phyloP scores from a whole-genome alignment of 1,140 invertebrate species.

The Orchesella cincta region DNA sequence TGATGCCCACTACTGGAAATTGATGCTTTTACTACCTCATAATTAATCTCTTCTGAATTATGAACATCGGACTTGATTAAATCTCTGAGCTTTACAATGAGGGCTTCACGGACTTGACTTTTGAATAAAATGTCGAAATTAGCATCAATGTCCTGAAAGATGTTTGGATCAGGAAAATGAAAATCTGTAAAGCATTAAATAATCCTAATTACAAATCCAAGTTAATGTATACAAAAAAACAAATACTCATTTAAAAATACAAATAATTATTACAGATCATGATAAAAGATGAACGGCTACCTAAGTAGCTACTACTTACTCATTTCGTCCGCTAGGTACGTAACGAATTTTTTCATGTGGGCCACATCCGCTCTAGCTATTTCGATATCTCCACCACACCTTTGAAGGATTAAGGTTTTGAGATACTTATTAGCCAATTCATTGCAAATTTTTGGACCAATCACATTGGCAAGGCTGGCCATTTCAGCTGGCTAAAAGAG shows the following conservation, averaged over 20 bases:
- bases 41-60: constrained; percentile 65
- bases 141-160: constrained; percentile 67
- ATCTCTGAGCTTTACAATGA: constrained; percentile 68
- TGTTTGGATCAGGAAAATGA: constrained; percentile 55
- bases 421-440: constrained; percentile 40
- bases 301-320: not conserved
- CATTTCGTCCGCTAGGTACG: not conserved
- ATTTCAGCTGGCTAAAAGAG: constrained; percentile 31
- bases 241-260: not conserved
- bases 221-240: no score
- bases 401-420: constrained; percentile 42
- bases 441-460: constrained; percentile 33
- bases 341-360: not conserved
- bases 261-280: not conserved
- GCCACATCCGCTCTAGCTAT: constrained; percentile 32
- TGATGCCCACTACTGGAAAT: not conserved
- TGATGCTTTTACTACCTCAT: constrained; percentile 50
- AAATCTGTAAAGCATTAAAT: constrained; percentile 32
- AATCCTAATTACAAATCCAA: no score
- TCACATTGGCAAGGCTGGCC: not conserved
- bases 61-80: constrained; percentile 82
- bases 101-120: constrained; percentile 73
- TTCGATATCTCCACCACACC: constrained; percentile 41
- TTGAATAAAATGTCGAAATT: constrained; percentile 78
- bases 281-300: not conserved